Evolutionary conservation across 2,888 invertebrate genomes (phyloP), one percentile per base, ranked within the genome.

Genomic region (Aphodius sticticus): DNA sequence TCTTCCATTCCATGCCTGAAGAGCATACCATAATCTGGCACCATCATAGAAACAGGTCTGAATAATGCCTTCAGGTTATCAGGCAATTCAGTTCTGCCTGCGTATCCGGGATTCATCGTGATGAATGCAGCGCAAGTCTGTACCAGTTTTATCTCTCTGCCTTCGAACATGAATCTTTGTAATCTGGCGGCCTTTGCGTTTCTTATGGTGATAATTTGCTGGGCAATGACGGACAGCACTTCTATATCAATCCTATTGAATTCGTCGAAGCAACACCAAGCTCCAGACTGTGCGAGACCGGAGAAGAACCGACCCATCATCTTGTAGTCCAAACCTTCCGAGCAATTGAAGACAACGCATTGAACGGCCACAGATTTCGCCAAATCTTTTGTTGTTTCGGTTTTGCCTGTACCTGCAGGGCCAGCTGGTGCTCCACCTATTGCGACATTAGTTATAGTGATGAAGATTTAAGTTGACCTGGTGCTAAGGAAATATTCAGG

Each of bases 281-380:
- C 96, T 0, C 97, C 97, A 0, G 96, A 96, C 78, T 96, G 96
- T 0, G 96, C 96, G 83, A 97, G 88, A 0, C 97, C 97, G 3
- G 96, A 95, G 89, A 97, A 97, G 87, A 97, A 97, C 80, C 96
- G 91, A 0, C 97, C 97, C 97, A 97, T 97, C 95, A 96, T 95
- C 91, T 95, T 92, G 85, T 91, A 93, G 85, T 93, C 93, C 81
- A 93, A 87, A 35, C 92, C 96, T 89, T 97, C 96, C 0, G 96
- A 96, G 86, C 97, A 97, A 88, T 97, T 97, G 87, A 97, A 97
- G 0, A 97, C 97, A 0, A 97, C 96, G 86, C 97, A 97, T 88
- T 96, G 96, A 83, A 96, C 95, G 5, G 97, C 97, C 53, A 97
- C 88, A 0, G 96, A 93, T 88, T 97, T 97, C 7, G 96, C 96